Evolutionary conservation across 1,140 invertebrate genomes (phyloP).

Genomic region (Mizuhopecten yessoensis): DNA sequence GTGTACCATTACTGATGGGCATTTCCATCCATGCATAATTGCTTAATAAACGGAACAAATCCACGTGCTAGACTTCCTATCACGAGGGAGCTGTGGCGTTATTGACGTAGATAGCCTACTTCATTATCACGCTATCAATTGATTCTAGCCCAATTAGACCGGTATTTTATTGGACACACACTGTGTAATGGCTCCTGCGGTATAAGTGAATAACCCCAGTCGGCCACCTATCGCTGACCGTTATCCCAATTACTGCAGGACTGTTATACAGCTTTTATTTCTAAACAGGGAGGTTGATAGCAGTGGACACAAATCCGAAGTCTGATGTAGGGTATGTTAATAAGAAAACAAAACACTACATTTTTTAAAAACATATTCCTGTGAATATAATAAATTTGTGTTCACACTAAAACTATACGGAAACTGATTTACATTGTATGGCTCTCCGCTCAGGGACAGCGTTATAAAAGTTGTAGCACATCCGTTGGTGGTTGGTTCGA

Average conservation of each 20-base stretch:
- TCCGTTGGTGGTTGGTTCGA: too few relatives aligned
- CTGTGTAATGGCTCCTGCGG: background rate
- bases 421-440: background rate
- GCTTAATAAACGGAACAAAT: constrained; percentile 22
- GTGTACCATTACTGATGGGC: background rate
- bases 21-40: constrained; percentile 23
- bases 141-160: constrained; percentile 6
- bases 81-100: background rate
- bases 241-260: constrained; percentile 5
- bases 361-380: background rate
- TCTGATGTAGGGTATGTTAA: background rate
- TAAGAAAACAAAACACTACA: too few relatives aligned
- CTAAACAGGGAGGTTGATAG: background rate
- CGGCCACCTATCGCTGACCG: constrained; percentile 14
- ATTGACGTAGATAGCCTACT: constrained; percentile 27
- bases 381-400: background rate
- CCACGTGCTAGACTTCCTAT: background rate
- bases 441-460: background rate
- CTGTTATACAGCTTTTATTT: background rate
- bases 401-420: background rate
- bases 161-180: constrained; percentile 10
- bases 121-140: constrained; percentile 32
- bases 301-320: background rate
- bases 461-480: too few relatives aligned
- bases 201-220: background rate